Evolutionary conservation across 2,888 invertebrate species (phyloP).

Genomic region (Oscheius myriophilus): DNA sequence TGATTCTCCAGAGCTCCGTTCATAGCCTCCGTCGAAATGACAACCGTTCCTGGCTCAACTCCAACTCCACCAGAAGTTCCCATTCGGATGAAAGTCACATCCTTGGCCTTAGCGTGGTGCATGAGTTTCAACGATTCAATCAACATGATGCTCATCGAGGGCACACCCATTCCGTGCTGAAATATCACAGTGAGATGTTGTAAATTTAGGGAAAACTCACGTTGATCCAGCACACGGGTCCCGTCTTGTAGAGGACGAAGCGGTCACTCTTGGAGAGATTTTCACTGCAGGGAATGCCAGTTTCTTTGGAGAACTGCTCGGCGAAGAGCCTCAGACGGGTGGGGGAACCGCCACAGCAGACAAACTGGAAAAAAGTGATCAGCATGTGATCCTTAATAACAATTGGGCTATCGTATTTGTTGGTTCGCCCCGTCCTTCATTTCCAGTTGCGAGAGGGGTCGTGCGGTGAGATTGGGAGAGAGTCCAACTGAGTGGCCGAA

Average conservation of each 20-base stretch:
- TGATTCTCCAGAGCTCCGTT: slow-evolving; percentile 84
- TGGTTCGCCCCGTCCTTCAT: too few relatives aligned
- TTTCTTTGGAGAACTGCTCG: slow-evolving; percentile 69
- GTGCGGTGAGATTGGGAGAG: too few relatives aligned
- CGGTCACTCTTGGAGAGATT: slow-evolving; percentile 72
- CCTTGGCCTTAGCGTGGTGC: slow-evolving; percentile 86
- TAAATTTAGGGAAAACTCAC: slow-evolving; percentile 62
- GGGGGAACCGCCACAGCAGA: slow-evolving; percentile 73
- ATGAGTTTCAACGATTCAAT: slow-evolving; percentile 96
- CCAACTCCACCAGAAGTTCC: slow-evolving; percentile 79
- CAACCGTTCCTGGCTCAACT: slow-evolving; percentile 81
- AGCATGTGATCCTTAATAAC: not conserved
- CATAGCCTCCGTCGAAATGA: slow-evolving; percentile 90
- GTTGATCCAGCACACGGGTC: slow-evolving; percentile 73
- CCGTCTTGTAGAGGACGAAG: slow-evolving; percentile 73
- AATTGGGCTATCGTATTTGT: too few relatives aligned
- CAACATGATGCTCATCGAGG: slow-evolving; percentile 91
- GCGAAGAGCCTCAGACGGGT: slow-evolving; percentile 73
- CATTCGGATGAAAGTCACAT: slow-evolving; percentile 88
- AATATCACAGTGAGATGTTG: slow-evolving; percentile 7
- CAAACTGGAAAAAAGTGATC: slow-evolving; percentile 71
- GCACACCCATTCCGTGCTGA: slow-evolving; percentile 97
- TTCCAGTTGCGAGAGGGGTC: too few relatives aligned
- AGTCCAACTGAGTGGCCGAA: too few relatives aligned
- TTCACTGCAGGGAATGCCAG: slow-evolving; percentile 54